Evolutionary conservation across 2,797 vertebrate species (phyloP), one percentile per base, ranked within the genome.

Genomic region (Sebastes glaucus): DNA sequence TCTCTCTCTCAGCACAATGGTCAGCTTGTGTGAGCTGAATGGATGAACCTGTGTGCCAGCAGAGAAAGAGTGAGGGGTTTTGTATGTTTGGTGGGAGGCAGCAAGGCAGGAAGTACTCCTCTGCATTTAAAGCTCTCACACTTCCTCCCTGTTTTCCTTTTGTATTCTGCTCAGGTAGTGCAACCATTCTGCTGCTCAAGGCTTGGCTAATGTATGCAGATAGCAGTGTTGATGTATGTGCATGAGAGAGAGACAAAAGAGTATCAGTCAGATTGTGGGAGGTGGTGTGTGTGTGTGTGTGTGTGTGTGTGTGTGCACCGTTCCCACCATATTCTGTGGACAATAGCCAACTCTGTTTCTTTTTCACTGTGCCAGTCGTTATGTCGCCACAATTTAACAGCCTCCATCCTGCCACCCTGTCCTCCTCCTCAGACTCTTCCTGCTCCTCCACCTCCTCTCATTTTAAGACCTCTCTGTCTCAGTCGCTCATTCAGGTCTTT

Each of bases 151-250:
- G 33, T 27, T 60, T 49, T 20, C 56, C 73, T 82, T 82, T 88
- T 85, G 76, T 84, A 84, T 86, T 88, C 83, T 76, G 71, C 57
- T 55, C 74, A 87, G 82, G 89, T 89, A 81, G 42, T 49, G 38
- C 57, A 78, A 55, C 35, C 61, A 23, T 57, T 35, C 76, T 69
- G 78, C 83, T n/a, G 74, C 85, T 83, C 83, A 49, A 77, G 68
- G 80, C 77, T 49, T 27, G 25, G 55, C 71, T 73, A 59, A 74
- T 72, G 57, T 35, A 60, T 77, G 74, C 69, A 80, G 76, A 82
- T 32, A 79, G 61, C 78, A 55, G 33, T 5, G 35, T 11, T 64
- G 60, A 59, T 66, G n/a, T 27, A 56, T 32, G 80, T 60, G 71
- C 30, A 46, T 32, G n/a, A 55, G 52, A 84, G 52, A 84, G n/a